Base-by-base conservation (phyloP, 2,797 vertebrate genomes). In the Pseudochromis fuscus region DNA sequence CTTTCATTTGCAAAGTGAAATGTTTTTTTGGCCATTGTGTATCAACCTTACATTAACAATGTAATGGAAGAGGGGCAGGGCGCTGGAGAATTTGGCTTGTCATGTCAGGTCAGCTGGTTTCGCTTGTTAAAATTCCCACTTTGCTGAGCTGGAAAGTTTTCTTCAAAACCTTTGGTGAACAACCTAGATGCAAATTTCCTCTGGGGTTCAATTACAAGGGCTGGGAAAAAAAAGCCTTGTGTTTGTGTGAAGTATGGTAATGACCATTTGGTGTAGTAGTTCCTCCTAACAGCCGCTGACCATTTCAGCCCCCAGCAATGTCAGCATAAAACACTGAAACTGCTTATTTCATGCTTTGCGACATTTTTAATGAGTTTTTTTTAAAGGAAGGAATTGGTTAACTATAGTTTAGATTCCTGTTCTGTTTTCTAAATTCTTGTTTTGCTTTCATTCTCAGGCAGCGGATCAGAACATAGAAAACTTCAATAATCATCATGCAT, bases 211-310 rank as follows among this genome's bases (percentile, higher is more conserved):
- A 87, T 91, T 86, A 86, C 88, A 87, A 85, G 84, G 72, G 67
- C 79, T 69, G 79, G n/a, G n/a, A n/a, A n/a, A 67, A 59, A 63
- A 75, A 88, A 75, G 33, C 52, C 78, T 44, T 5, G 56, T 87
- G 80, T 90, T 91, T 91, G 88, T 91, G 91, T 91, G 84, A 91
- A 90, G 82, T 90, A 90, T 90, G 88, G 78, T 89, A 89, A 90
- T 91, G 78, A 72, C 90, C 91, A 91, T 92, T 93, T 93, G 91
- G 88, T 82, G 84, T 81, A 82, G 78, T 79, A 76, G 78, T 52
- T 79, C 84, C 74, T 62, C 76, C 79, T 82, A 84, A 77, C 82
- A 89, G 75, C 60, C 67, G 66, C 66, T 90, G 87, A 85, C 86
- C 82, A 79, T 72, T 67, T 75, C 71, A 72, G 74, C 66, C 82